Conservation (phyloP, 2,888 invertebrate genomes). For the Marronus borbonicus region DNA sequence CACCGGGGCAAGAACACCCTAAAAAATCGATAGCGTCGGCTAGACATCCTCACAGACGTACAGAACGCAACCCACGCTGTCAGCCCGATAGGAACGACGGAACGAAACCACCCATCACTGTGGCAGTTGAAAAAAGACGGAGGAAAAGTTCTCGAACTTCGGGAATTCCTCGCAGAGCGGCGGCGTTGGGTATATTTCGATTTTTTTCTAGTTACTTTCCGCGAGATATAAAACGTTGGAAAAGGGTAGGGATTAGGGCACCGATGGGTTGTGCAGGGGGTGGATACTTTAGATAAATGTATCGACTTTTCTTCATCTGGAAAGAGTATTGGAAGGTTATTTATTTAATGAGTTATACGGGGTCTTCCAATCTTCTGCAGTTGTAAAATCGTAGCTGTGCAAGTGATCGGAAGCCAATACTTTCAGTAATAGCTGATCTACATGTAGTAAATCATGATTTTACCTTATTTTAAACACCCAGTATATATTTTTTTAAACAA, state of each 20-base stretch:
- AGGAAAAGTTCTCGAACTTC: neutral
- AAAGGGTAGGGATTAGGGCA: neutral
- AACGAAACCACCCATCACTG: neutral
- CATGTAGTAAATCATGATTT: too few relatives aligned
- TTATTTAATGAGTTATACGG: too few relatives aligned
- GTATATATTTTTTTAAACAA: too few relatives aligned
- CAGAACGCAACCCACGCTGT: neutral
- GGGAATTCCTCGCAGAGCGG: conserved; percentile 19
- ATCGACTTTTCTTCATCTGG: too few relatives aligned
- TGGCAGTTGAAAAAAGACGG: neutral
- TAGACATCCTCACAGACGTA: conserved; percentile 21
- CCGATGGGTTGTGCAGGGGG: neutral
- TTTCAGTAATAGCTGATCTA: too few relatives aligned
- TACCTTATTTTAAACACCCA: too few relatives aligned
- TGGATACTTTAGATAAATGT: too few relatives aligned
- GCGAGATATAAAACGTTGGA: too few relatives aligned
- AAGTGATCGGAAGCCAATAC: too few relatives aligned
- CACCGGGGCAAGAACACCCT: neutral
- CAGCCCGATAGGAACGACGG: neutral
- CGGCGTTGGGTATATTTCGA: neutral
- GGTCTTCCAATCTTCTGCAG: too few relatives aligned
- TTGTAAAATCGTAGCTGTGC: too few relatives aligned
- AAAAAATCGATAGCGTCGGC: conserved; percentile 34
- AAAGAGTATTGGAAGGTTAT: too few relatives aligned
- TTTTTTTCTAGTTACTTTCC: neutral